Evolutionary conservation across 2,797 vertebrate genomes (phyloP), one percentile per base, ranked within the genome.

Genomic region (Sebastes trivittatus): DNA sequence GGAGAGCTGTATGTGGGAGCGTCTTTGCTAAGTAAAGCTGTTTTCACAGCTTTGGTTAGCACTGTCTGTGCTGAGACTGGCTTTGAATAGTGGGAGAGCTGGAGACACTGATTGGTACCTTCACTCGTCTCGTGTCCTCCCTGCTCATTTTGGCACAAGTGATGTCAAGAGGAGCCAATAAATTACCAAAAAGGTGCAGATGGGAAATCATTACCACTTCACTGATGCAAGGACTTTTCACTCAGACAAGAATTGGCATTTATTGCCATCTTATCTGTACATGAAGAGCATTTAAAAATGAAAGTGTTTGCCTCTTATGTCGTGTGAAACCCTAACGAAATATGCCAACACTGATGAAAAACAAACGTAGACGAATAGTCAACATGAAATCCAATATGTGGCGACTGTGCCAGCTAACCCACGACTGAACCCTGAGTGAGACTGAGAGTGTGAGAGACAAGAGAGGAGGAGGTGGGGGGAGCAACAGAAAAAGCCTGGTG

Each of bases 401-500:
- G 69, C 22, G 30, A 68, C 78, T 64, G 73, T 83, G 92, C 87
- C 87, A 81, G 88, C 87, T 88, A 85, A 89, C 90, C 89, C 88
- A 81, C 68, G 49, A 61, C 71, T 92, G 91, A 92, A 90, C 88
- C 75, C 84, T 55, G 76, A 75, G 80, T 87, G 86, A 88, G 88
- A 85, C 79, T 70, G 71, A 73, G 72, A 75, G 77, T 60, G 86
- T 55, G 86, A 85, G 86, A 91, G 83, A 83, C 32, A 54, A 69
- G 80, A 69, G 49, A 68, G 76, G 71, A 54, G 38, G 78, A 54
- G 59, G 71, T 80, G 72, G 78, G 9, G 71, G 73, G 74, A 82
- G 85, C 14, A 79, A 88, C 80, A 85, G 84, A 89, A 81, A 92
- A 90, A 88, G 82, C 85, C 78, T 78, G 73, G 87, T 89, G 90